Evolutionary conservation across 2,113 vertebrate genomes (phyloP).

Genomic region (Charadrius vociferus): DNA sequence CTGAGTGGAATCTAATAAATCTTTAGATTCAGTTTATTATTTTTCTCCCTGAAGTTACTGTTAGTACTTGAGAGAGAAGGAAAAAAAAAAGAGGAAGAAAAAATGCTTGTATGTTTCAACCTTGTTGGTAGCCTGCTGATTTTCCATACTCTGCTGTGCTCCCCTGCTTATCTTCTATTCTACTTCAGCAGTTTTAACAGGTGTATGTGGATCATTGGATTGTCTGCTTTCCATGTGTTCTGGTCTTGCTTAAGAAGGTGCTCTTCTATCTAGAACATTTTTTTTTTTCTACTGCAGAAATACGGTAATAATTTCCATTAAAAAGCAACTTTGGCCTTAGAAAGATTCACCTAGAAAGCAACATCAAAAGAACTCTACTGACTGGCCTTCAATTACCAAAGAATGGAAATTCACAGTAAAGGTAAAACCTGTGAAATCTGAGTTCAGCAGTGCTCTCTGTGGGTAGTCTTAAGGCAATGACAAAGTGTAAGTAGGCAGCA

Average conservation of each 20-base stretch:
- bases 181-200: conserved; percentile 39
- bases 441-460: conserved; percentile 7
- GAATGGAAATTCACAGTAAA: conserved; percentile 48
- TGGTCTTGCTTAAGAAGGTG: conserved; percentile 11
- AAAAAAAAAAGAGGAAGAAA: not conserved
- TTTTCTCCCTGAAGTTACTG: conserved; percentile 4
- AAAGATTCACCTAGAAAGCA: conserved; percentile 30
- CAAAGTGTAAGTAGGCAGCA: not conserved
- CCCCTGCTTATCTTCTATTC: conserved; percentile 6
- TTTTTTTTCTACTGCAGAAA: conserved; percentile 25
- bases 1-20: conserved; percentile 17
- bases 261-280: not conserved
- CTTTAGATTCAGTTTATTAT: conserved; percentile 12
- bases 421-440: conserved; percentile 26
- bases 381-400: conserved; percentile 1
- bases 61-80: not conserved
- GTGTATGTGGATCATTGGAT: not conserved
- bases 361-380: conserved; percentile 19
- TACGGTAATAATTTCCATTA: not conserved
- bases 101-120: not conserved
- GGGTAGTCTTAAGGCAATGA: conserved; percentile 43
- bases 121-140: conserved; percentile 30
- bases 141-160: conserved; percentile 7
- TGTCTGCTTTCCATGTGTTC: conserved; percentile 41
- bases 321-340: conserved; percentile 13